These are phyloP conservation scores for Leptinotarsa haldemani DNA, from an alignment of 2,888 invertebrate genomes.

Conservation along the genomic window DNA sequence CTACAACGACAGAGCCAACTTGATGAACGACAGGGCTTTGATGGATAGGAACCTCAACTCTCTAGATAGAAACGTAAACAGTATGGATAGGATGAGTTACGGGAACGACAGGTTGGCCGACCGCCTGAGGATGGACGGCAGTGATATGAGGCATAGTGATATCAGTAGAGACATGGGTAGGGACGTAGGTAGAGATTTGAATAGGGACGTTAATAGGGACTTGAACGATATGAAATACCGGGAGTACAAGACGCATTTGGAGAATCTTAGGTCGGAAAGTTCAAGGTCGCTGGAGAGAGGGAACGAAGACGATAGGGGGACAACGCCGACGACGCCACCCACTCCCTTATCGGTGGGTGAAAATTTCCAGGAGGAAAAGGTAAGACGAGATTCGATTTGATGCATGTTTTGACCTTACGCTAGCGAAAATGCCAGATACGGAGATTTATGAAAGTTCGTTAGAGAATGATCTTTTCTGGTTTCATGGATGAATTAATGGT, in stretches of 20 bases:
- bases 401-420: neutral
- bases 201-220: constrained; percentile 41
- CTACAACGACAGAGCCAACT: constrained; percentile 40
- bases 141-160: constrained; percentile 51
- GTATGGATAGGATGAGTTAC: constrained; percentile 37
- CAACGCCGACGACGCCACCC: constrained; percentile 66
- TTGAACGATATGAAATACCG: constrained; percentile 63
- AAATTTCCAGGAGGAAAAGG: constrained; percentile 66
- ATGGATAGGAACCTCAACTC: constrained; percentile 60
- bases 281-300: constrained; percentile 57
- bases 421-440: no score
- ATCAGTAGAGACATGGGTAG: constrained; percentile 38
- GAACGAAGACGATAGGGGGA: constrained; percentile 54
- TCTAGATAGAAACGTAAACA: constrained; percentile 52
- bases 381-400: constrained; percentile 42
- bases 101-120: constrained; percentile 46
- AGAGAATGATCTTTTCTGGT: neutral
- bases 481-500: neutral
- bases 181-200: constrained; percentile 24
- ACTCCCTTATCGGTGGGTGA: constrained; percentile 66
- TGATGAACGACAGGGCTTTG: constrained; percentile 51
- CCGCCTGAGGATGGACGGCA: constrained; percentile 47
- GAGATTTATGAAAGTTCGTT: no score
- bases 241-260: constrained; percentile 65
- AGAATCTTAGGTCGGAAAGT: constrained; percentile 61